Evolutionary conservation across 2,113 vertebrate species (phyloP), one percentile per base, ranked within the genome.

Genomic region (Hylia prasina): DNA sequence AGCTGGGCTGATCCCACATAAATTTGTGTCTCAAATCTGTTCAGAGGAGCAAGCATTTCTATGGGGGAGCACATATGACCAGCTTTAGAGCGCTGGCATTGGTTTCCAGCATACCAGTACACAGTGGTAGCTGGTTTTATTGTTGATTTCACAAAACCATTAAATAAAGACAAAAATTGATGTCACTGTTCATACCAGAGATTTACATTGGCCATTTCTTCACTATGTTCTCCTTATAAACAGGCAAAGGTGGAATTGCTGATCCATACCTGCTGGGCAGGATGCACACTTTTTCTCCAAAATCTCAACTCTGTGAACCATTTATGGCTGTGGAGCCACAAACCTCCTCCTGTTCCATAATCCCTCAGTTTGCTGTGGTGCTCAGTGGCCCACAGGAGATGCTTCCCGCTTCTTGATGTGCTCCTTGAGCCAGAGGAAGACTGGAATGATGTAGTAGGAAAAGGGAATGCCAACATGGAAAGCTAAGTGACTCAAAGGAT

Each of bases 251-350:
- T 15, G 7, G 27, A 68, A 15, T 42, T 42, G 5, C 3, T 75
- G 33, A 77, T 56, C 27, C 15, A 12, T 0, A 0, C 22, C 13
- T 28, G 10, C 27, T 47, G 28, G 18, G 7, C 14, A 47, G 53
- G 11, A 56, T 66, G 13, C 11, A 61, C 3, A 57, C 4, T 21
- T 82, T 35, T 39, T 69, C 11, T 87, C 72, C 48, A 50, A 47
- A 82, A 68, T 71, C 39, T 64, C 89, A 60, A 0, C 21, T 19
- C 1, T 45, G 4, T 75, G 51, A 71, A 27, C 2, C 1, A 1
- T 33, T 84, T 60, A 30, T 24, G 48, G 7, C 14, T 47, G 16
- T 50, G 61, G 15, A 35, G 27, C 13, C 39, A 68, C 18, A 76
- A 54, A 45, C 1, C 1, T 73, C 10, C 31, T 66, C 39, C 33